These are phyloP conservation scores for Gisinianus flammeolus DNA, from an alignment of 2,888 invertebrate genomes.

Conservation along the genomic window DNA sequence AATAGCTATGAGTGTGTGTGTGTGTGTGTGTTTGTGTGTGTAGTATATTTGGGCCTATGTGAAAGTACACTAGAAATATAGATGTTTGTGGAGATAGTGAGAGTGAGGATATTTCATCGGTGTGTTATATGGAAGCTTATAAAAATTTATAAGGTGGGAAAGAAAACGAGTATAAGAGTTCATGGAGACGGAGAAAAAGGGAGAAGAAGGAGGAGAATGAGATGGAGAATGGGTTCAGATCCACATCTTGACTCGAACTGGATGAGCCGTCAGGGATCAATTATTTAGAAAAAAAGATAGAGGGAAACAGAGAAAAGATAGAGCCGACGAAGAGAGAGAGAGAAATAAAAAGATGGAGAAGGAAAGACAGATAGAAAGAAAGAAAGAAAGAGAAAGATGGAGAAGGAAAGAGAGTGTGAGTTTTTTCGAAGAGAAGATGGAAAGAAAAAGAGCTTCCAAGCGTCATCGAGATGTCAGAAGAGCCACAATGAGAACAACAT, in stretches of 20 bases:
- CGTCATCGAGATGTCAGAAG: not conserved
- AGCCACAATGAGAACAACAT: not conserved
- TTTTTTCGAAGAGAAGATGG: not conserved
- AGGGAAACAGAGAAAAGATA: not conserved
- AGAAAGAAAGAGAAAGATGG: not conserved
- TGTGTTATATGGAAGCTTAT: too few species aligned
- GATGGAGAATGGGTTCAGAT: constrained; percentile 24
- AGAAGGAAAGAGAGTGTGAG: not conserved
- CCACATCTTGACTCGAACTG: constrained; percentile 28
- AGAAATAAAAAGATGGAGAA: not conserved
- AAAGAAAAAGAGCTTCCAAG: not conserved
- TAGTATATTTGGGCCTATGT: too few species aligned
- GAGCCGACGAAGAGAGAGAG: not conserved
- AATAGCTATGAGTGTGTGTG: too few species aligned
- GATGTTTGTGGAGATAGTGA: too few species aligned
- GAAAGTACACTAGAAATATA: too few species aligned
- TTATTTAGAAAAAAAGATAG: constrained; percentile 35
- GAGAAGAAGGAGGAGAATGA: not conserved
- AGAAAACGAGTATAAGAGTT: too few species aligned
- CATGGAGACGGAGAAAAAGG: not conserved
- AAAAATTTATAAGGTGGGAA: too few species aligned
- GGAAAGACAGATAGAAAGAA: constrained; percentile 9
- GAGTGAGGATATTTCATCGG: too few species aligned
- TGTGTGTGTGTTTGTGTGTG: too few species aligned
- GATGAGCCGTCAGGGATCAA: constrained; percentile 38